Percentiles rank a stretch among this genome's conserved stretches.
phyloP scores from a whole-genome alignment of 2,113 vertebrate genomes.

The Macquaria ambigua region DNA sequence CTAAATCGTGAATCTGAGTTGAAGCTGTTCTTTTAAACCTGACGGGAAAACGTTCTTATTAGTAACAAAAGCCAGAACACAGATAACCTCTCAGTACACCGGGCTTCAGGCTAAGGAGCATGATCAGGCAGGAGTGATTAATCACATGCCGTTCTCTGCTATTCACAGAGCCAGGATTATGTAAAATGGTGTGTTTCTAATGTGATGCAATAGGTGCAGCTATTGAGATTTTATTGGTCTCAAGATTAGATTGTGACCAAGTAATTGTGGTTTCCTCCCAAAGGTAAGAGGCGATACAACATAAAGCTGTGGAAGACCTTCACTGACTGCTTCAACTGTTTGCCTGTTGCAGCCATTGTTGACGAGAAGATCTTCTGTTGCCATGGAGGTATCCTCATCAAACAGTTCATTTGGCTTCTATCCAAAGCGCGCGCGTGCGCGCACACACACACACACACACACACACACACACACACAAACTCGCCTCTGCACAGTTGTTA shows the following conservation, averaged over 20 bases:
- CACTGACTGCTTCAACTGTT: conserved; percentile 98
- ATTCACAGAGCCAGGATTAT: conserved; percentile 53
- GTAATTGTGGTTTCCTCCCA: conserved; percentile 14
- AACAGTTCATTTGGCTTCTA: conserved; percentile 50
- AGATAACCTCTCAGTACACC: not conserved
- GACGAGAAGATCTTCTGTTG: conserved; percentile 99
- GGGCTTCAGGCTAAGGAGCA: conserved; percentile 38
- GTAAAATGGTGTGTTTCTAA: conserved; percentile 46
- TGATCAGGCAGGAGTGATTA: conserved; percentile 57
- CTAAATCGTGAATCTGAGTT: not conserved
- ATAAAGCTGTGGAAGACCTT: conserved; percentile 99
- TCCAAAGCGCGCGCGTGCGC: conserved; percentile 18
- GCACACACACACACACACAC: too few species aligned
- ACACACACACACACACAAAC: conserved; percentile 7
- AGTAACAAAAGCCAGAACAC: conserved; percentile 2
- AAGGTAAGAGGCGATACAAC: conserved; percentile 98
- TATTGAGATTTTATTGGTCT: conserved; percentile 32
- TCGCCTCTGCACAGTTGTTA: conserved; percentile 46
- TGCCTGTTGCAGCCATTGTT: conserved; percentile 96
- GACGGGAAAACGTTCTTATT: not conserved
- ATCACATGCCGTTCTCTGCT: conserved; percentile 55
- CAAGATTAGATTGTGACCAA: conserved; percentile 60
- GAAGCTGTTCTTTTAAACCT: not conserved
- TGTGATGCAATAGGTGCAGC: conserved; percentile 42
- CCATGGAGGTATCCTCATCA: conserved; percentile 90